A percentile compares a stretch with the other conserved stretches of the same genome.
Conservation (phyloP, 2,888 invertebrate species). For the Caenorhabditis wallacei region DNA sequence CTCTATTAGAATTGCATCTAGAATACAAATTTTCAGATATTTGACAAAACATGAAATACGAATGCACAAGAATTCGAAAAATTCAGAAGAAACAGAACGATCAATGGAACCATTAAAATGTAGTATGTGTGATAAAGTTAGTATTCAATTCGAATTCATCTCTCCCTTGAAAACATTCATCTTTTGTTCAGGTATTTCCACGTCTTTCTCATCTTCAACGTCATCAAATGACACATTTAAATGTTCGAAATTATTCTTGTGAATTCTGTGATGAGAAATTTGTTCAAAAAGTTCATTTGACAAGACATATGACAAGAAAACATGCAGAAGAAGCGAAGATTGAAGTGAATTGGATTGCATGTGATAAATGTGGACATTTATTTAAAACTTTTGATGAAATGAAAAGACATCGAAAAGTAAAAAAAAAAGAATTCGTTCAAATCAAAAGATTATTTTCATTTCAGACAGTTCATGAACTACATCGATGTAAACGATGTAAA, state of each 20-base stretch:
- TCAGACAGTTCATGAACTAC: conserved; percentile 53
- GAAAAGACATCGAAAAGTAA: conserved; percentile 58
- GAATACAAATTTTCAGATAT: conserved; percentile 48
- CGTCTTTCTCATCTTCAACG: conserved; percentile 73
- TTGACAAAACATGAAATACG: conserved; percentile 68
- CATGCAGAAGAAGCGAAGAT: conserved; percentile 57
- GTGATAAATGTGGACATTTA: conserved; percentile 64
- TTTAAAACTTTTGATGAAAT: conserved; percentile 66
- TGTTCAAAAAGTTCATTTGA: conserved; percentile 71
- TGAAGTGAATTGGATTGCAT: conserved; percentile 43
- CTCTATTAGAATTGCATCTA: too few species aligned
- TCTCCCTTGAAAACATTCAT: too few species aligned
- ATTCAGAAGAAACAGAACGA: conserved; percentile 19
- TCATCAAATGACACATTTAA: conserved; percentile 72
- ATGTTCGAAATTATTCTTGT: conserved; percentile 68
- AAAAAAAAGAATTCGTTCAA: neutral
- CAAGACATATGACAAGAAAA: conserved; percentile 65
- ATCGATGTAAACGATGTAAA: conserved; percentile 51
- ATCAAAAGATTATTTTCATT: neutral
- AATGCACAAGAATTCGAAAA: conserved; percentile 61
- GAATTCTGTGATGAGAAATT: conserved; percentile 68
- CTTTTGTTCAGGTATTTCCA: conserved; percentile 64
- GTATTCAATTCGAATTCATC: neutral
- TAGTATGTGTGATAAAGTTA: conserved; percentile 72
- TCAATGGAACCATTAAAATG: conserved; percentile 59